Base-by-base conservation (phyloP, 2,888 invertebrate genomes). In the Steromphala cineraria region DNA sequence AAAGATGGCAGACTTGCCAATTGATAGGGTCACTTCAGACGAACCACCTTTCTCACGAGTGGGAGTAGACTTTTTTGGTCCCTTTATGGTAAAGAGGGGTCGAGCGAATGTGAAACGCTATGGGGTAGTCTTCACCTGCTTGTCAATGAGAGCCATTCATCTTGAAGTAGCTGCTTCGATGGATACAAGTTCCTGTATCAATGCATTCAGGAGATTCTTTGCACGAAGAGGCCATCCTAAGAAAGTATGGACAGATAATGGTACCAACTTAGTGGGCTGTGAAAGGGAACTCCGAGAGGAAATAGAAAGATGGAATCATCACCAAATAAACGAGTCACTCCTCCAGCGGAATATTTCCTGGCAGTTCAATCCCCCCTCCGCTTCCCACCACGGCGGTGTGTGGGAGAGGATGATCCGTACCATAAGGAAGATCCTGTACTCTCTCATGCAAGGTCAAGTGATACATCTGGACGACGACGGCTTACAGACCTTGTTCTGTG, bases 351-450 rank as follows among this genome's bases (percentile, higher is more conserved):
- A 75, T 46, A 52, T 75, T 10, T 52, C 46, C 52, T 75, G 46
- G 52, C 15, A 75, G 17, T 75, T 75, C 17, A 75, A 75, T 52
- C 75, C 75, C n/a, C 75, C 52, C 21, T 52, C 75, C 17, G 75
- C 75, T 17, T 75, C 75, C 24, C 46, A 75, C 75, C 46, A 75
- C 5, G 75, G 75, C 24, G 75, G 75, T 7, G 75, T 75, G 21
- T 75, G 75, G 75, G 75, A 75, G 46, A 75, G 75, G 10, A 46
- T 46, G 46, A 46, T 46, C 7, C 46, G 46, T 46, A 8, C 46
- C 46, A 46, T 46, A 46, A 7, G 52, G 31, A 56, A 78, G 56
- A 67, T 40, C 15, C 21, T 67, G 46, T 19, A 36, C 28, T 19
- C 24, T 10, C 46, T 46, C 1, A 46, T 46, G 46, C 46, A 46